Base-by-base conservation (phyloP, 2,113 vertebrate genomes). In the Sphaerodactylus townsendi region DNA sequence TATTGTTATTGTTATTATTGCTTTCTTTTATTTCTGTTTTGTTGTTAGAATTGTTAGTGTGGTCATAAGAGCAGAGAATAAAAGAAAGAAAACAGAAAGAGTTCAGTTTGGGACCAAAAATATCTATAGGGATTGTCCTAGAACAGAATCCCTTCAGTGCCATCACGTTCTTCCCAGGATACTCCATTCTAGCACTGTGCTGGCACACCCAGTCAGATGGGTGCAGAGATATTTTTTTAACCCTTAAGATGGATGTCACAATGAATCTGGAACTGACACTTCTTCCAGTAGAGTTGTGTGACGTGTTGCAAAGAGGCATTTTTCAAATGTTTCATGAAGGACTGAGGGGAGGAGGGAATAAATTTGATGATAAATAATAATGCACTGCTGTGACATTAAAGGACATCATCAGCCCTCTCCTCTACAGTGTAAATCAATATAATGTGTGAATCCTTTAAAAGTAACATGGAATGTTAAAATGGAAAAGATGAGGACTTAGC, bases 291-390 rank as follows among this genome's bases (percentile, higher is more conserved):
- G 86, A 68, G 28, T 82, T 59, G 30, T 81, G 73, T 82, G 81
- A 66, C 10, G 33, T 0, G 2, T 76, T 85, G 78, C 82, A 75
- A 64, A 69, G 82, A 87, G 83, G 44, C 50, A 1, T 89, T 92
- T 91, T 86, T 93, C 91, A 92, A 86, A 90, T 25, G 13, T 86
- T 93, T 93, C 85, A 86, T 86, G 53, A 35, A 84, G 78, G 65
- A 30, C 1, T 37, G 62, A 19, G 71, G 33, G 56, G 28, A 65
- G 39, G 75, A 86, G 73, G 23, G 39, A 5, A 66, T 85, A 46
- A 84, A 94, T 93, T 94, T 93, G 87, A 92, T 94, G 94, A 93
- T 93, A 95, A 96, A 94, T 94, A 94, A 93, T 93, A 93, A 92
- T 0, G 37, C 82, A 73, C 89, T 90, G 85, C 94, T 93, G 93